Base-by-base conservation (phyloP, 2,113 vertebrate species). In the Chroicocephalus ridibundus region DNA sequence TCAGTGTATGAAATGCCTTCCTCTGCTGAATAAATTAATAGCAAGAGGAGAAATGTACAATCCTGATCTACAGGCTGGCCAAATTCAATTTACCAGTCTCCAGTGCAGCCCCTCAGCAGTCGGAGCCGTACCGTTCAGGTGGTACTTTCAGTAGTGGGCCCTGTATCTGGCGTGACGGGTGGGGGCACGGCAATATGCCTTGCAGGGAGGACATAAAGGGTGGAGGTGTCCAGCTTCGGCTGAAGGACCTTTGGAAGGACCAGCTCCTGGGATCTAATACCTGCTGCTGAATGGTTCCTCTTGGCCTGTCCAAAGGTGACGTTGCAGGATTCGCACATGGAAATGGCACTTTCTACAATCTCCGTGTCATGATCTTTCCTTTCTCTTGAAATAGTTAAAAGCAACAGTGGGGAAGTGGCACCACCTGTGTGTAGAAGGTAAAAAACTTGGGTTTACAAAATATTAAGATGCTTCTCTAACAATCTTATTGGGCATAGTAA, bases 1-100 rank as follows among this genome's bases (percentile, higher is more conserved):
- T 95, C 83, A 69, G 57, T 85, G 36, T 93, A 82, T 91, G 84
- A 89, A 95, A 96, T 91, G 78, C 83, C 49, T 91, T 91, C 78
- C 81, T 86, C 83, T 52, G 15, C 84, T 85, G 94, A 87, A 88
- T 91, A 72, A 95, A 95, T 94, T 66, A 57, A 19, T 21, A 78
- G 36, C 61, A 64, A 70, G 81, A 91, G 65, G 54, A 92, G 76
- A 57, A 77, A 60, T 61, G 78, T 82, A 22, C 3, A 7, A 14
- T 87, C 55, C 40, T 89, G 88, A 57, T 72, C 84, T 75, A 51
- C 10, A 22, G 79, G 62, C 79, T 21, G 52, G 65, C 16, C 75
- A 77, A 69, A 26, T 60, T 89, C 65, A 57, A 13, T 47, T 58
- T 76, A 79, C 38, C 46, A 42, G 54, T 68, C 25, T 47, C 34